Base-by-base conservation (phyloP, 2,888 invertebrate species). In the Zele albiditarsus region DNA sequence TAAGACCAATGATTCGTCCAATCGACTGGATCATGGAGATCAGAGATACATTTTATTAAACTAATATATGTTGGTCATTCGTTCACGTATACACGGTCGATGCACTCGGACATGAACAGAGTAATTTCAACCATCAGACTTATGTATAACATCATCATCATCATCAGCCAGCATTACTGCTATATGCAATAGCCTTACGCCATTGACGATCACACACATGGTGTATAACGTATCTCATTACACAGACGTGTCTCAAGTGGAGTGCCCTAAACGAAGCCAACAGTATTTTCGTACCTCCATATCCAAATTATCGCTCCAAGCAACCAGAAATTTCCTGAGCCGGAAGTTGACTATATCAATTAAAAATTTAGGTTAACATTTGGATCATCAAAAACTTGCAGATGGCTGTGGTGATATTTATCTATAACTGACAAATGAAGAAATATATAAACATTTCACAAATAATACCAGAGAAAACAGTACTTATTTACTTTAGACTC, bases 41-140 rank as follows among this genome's bases (percentile, higher is more conserved):
- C 20, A 63, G 31, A 31, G 63, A 63, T 33, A 12, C 63, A 63
- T 63, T 20, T 63, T 20, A 31, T 31, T 31, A 31, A 49, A 71
- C 63, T 63, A 20, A 63, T 62, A 28, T 65, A 65, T 53, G 53
- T 53, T 20, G 53, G 20, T 8, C 33, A 49, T 63, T 14, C 49
- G 33, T 65, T 65, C 23, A 65, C 38, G 33, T 20, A 53, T 25
- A 66, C 16, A 66, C 72, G 72, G 72, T 66, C 72, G 65, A 72
- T 72, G 72, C 72, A 72, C 72, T 66, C 53, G 33, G 38, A 72
- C 72, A 72, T 28, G 12, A 53, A 53, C 20, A 20, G 70, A 60
- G 25, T 60, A 71, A 71, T 42, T 46, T 38, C 53, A 53, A 53
- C 20, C 53, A 53, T 53, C 8, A 20, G 8, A 10, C 23, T 20